Conservation (phyloP, 2,888 invertebrate genomes). For the Heliconius charithonia region DNA sequence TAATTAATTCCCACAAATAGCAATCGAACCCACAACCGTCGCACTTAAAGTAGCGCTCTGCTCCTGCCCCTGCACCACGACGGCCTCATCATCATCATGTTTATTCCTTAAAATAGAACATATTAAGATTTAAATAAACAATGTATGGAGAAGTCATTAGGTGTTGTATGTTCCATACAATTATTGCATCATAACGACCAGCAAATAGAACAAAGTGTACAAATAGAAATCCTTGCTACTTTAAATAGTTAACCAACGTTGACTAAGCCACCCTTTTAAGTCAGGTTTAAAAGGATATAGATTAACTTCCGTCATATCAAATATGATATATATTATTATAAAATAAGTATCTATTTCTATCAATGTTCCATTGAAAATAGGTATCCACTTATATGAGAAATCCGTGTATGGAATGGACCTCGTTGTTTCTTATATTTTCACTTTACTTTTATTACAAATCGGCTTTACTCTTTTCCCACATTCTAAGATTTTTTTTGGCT, state of each 20-base stretch:
- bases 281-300: conserved; percentile 9
- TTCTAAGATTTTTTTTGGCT: too few species aligned
- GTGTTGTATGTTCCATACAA: conserved; percentile 7
- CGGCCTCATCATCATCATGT: too few species aligned
- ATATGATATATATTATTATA: conserved; percentile 15
- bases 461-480: neutral
- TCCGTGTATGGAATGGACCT: neutral
- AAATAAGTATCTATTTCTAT: neutral
- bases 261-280: conserved; percentile 13
- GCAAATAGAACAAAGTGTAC: conserved; percentile 6
- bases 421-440: neutral
- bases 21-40: too few species aligned
- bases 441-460: neutral
- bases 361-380: conserved; percentile 5
- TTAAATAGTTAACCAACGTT: conserved; percentile 12
- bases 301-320: conserved; percentile 13
- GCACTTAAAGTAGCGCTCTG: too few species aligned
- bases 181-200: neutral
- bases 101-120: neutral
- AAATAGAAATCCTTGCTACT: neutral
- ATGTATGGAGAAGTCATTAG: neutral
- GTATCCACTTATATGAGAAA: too few species aligned
- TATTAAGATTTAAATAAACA: neutral
- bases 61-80: too few species aligned
- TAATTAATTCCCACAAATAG: too few species aligned